These are phyloP conservation scores for Pteromalus puparum DNA, from an alignment of 1,140 invertebrate genomes.

Conservation along the genomic window DNA sequence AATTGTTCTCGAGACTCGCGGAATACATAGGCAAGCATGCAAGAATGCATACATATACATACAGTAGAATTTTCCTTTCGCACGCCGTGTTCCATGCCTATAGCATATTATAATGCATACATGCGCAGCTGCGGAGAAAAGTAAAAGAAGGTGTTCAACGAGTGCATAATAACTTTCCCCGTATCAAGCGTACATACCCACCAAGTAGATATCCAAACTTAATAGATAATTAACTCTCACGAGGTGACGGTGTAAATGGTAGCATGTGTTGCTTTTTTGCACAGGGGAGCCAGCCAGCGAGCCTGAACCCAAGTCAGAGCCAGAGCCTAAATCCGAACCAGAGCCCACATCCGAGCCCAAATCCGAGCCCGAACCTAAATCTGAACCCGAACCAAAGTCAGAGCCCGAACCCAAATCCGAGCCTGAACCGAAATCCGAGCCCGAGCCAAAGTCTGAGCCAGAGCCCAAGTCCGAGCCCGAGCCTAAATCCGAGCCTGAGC, in stretches of 20 bases:
- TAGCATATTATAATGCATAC: slow-evolving; percentile 47
- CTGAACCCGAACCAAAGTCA: slow-evolving; percentile 67
- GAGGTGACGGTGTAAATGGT: slow-evolving; percentile 72
- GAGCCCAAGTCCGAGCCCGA: slow-evolving; percentile 71
- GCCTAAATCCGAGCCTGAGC: slow-evolving; percentile 68
- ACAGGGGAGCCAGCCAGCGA: slow-evolving; percentile 72
- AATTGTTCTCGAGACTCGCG: slow-evolving; percentile 37
- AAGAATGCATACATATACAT: slow-evolving; percentile 23
- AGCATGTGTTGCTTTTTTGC: slow-evolving; percentile 75
- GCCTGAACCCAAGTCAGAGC: slow-evolving; percentile 73
- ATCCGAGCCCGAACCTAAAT: slow-evolving; percentile 68
- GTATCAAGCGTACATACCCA: slow-evolving; percentile 4
- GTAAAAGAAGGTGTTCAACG: slow-evolving; percentile 22
- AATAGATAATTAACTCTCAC: slow-evolving; percentile 55
- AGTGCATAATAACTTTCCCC: slow-evolving; percentile 46
- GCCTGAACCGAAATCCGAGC: slow-evolving; percentile 66
- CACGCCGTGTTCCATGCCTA: slow-evolving; percentile 50
- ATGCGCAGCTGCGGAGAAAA: slow-evolving; percentile 24
- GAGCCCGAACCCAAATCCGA: slow-evolving; percentile 70
- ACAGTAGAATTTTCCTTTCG: slow-evolving; percentile 48
- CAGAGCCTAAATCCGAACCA: slow-evolving; percentile 71
- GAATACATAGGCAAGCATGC: slow-evolving; percentile 32
- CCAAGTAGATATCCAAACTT: slow-evolving; percentile 37
- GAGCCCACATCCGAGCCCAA: slow-evolving; percentile 65
- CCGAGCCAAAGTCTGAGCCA: slow-evolving; percentile 69